These are phyloP conservation scores for Lucifuga dentata DNA, from an alignment of 2,113 vertebrate species.

Conservation along the genomic window DNA sequence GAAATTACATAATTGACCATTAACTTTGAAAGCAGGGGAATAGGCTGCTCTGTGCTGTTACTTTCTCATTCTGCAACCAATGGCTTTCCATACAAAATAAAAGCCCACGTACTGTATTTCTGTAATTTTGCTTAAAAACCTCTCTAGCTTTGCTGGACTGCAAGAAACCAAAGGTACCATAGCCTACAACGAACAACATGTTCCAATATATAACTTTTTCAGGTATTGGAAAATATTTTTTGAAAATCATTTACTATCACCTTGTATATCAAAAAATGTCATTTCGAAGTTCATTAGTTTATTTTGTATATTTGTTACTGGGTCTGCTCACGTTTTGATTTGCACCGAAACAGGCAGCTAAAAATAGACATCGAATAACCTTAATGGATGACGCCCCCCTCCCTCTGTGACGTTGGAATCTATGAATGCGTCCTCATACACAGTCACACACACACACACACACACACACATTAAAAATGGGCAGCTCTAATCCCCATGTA, in stretches of 20 bases:
- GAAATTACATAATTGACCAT: conserved; percentile 60
- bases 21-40: conserved; percentile 19
- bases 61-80: conserved; percentile 19
- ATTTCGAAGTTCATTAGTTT: too few species aligned
- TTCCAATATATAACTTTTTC: too few species aligned
- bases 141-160: background rate
- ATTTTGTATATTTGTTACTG: too few species aligned
- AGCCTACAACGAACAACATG: too few species aligned
- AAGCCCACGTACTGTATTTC: background rate
- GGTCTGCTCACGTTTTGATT: conserved; percentile 43
- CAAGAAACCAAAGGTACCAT: too few species aligned
- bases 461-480: background rate
- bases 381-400: conserved; percentile 56
- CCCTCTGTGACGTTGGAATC: conserved; percentile 30
- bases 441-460: conserved; percentile 12
- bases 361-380: conserved; percentile 70
- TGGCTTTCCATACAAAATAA: conserved; percentile 16
- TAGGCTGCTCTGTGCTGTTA: conserved; percentile 36
- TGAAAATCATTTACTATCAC: too few species aligned
- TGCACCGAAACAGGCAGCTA: conserved; percentile 26
- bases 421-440: conserved; percentile 33
- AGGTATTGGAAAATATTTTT: too few species aligned
- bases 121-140: conserved; percentile 25
- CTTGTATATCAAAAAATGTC: too few species aligned
- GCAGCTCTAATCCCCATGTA: background rate